Conservation (phyloP, 2,888 invertebrate species). For the Petrophora chlorosata region DNA sequence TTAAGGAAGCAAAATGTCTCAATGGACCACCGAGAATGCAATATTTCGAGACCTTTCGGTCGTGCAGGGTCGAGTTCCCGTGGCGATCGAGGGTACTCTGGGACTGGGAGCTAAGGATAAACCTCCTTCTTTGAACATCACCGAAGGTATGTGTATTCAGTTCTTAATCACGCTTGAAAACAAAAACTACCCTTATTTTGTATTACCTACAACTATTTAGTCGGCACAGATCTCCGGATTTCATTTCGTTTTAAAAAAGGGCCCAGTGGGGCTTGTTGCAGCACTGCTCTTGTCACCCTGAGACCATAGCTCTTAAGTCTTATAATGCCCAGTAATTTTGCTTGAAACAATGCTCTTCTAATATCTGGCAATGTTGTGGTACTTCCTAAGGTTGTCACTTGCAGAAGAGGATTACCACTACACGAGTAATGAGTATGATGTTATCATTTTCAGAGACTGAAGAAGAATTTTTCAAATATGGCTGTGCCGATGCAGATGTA, state of each 20-base stretch:
- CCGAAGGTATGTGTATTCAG: conserved; percentile 47
- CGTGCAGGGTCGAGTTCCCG: conserved; percentile 60
- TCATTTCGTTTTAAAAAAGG: no score
- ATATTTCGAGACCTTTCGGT: conserved; percentile 57
- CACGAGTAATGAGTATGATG: not conserved
- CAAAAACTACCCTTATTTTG: not conserved
- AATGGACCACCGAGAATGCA: conserved; percentile 53
- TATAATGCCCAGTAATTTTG: no score
- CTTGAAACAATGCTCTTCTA: no score
- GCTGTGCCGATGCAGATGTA: conserved; percentile 40
- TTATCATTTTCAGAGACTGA: conserved; percentile 52
- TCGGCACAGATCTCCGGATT: no score
- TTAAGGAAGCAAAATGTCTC: conserved; percentile 38
- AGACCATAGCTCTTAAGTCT: no score
- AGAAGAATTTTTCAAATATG: conserved; percentile 47
- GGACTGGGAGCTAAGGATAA: conserved; percentile 38
- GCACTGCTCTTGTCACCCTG: no score
- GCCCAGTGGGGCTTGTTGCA: no score
- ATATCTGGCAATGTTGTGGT: no score
- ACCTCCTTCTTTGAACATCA: conserved; percentile 44
- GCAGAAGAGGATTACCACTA: not conserved
- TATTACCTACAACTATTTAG: not conserved
- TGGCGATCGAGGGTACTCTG: conserved; percentile 38
- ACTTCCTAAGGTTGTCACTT: not conserved
- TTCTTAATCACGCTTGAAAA: not conserved